These are phyloP conservation scores for Nyctalus aviator DNA, from an alignment of 2,797 vertebrate genomes.

Conservation along the genomic window DNA sequence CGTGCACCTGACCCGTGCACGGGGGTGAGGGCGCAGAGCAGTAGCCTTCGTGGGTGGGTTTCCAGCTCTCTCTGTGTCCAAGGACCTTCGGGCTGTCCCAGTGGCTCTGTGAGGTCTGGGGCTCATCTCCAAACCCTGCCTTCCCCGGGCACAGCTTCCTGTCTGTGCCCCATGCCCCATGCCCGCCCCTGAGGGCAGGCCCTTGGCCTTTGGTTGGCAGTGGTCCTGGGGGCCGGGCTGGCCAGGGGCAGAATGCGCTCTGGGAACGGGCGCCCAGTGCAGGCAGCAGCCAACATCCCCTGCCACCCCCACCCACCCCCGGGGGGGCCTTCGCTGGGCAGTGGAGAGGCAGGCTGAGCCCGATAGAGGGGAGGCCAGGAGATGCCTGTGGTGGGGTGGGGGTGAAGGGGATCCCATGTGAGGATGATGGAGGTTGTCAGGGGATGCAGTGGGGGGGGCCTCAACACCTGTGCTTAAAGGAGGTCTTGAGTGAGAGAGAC, in stretches of 20 bases:
- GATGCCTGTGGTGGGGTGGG: not conserved
- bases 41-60: not conserved
- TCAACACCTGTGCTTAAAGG: slow-evolving; percentile 39
- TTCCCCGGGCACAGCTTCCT: not conserved
- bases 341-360: not conserved
- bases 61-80: not conserved
- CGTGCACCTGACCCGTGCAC: rapidly evolving
- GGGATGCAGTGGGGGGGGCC: not conserved
- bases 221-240: not conserved
- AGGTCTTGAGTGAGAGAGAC: not conserved
- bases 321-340: not conserved
- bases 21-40: not conserved
- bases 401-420: not conserved
- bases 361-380: not conserved
- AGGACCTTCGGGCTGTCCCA: not conserved
- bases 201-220: not conserved
- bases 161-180: not conserved
- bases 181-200: not conserved
- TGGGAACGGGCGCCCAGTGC: not conserved
- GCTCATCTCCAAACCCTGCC: not conserved
- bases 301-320: rapidly evolving
- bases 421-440: not conserved
- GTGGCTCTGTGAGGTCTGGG: not conserved
- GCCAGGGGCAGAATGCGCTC: too few relatives aligned
- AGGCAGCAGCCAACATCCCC: not conserved